A percentile compares a stretch with the other conserved stretches of the same genome.
Evolutionary conservation across 2,113 vertebrate genomes (phyloP).

Genomic region (Tiliqua scincoides): DNA sequence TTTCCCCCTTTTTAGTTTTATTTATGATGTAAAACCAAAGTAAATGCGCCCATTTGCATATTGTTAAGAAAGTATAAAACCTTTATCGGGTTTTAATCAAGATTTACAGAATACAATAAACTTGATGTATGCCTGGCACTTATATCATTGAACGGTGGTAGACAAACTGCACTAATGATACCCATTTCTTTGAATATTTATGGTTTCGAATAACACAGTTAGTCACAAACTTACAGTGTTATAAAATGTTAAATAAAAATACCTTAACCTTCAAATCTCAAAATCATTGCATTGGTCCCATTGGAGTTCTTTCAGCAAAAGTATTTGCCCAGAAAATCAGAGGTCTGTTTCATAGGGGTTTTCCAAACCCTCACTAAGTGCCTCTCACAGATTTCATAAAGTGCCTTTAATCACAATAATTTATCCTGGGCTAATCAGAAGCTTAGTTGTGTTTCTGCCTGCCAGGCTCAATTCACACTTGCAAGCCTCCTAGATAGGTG

Average conservation of each 20-base stretch:
- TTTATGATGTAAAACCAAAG: conserved; percentile 50
- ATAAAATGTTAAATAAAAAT: conserved; percentile 47
- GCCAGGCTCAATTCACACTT: neutral
- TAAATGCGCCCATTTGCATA: conserved; percentile 65
- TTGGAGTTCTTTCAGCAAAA: neutral
- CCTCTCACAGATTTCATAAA: neutral
- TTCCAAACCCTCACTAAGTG: neutral
- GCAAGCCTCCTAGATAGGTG: neutral
- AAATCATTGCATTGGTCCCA: conserved; percentile 7
- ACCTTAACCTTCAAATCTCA: conserved; percentile 13
- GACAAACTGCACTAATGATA: conserved; percentile 36
- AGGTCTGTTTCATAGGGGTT: neutral
- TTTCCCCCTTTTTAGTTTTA: conserved; percentile 42
- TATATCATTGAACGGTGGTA: conserved; percentile 47
- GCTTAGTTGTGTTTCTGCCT: neutral
- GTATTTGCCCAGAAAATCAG: neutral
- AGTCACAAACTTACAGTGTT: conserved; percentile 25
- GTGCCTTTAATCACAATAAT: neutral
- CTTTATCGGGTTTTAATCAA: conserved; percentile 65
- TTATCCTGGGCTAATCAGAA: neutral
- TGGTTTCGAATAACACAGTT: conserved; percentile 43
- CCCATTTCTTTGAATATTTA: conserved; percentile 58
- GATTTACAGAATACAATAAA: conserved; percentile 52
- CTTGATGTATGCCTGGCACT: conserved; percentile 26
- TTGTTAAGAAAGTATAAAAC: conserved; percentile 55